Base-by-base conservation (phyloP, 2,888 invertebrate genomes). In the Halocaridina rubra region DNA sequence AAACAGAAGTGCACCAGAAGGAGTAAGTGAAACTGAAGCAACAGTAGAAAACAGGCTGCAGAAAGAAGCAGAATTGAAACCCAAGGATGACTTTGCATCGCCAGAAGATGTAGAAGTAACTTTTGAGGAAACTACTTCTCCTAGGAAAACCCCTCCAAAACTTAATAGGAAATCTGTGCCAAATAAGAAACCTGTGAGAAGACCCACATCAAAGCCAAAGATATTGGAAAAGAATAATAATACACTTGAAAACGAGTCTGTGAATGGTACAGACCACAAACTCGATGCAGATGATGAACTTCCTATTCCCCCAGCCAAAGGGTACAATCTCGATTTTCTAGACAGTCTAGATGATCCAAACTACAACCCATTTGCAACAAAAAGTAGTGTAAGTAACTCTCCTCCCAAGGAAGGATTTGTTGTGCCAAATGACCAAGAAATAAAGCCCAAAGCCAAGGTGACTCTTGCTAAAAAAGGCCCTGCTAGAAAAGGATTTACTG, bases 321-420 rank as follows among this genome's bases (percentile, higher is more conserved):
- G 88, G n/a, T 88, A 88, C 64, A 86, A 88, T 64, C 84, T 88
- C 22, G 88, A 88, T 53, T 88, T 88, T 33, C 61, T 88, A 27
- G 80, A 84, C 29, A 57, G 75, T 32, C 33, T 84, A 22, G 88
- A 88, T 46, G 87, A 88, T 33, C 85, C 84, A 24, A 88, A 84
- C 61, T 88, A 86, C 46, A 84, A 88, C 72, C 88, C 88, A 13
- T 88, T 88, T 53, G 39, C 69, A 71, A 81, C 81, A 5, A 86
- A 79, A 32, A 46, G 64, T 24, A 33, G 69, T 32, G 78, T 88
- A 64, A 71, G 78, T 24, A 84, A 72, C 29, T 77, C 80, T 7
- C 77, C 86, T n/a, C 79, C 84, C 39, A 84, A 67, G 27, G 74
- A 67, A 22, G 80, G 61, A 27, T 29, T 64, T 39, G 27, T 29